phyloP scores from a whole-genome alignment of 2,888 invertebrate species.

The Eubasilissa splendida region DNA sequence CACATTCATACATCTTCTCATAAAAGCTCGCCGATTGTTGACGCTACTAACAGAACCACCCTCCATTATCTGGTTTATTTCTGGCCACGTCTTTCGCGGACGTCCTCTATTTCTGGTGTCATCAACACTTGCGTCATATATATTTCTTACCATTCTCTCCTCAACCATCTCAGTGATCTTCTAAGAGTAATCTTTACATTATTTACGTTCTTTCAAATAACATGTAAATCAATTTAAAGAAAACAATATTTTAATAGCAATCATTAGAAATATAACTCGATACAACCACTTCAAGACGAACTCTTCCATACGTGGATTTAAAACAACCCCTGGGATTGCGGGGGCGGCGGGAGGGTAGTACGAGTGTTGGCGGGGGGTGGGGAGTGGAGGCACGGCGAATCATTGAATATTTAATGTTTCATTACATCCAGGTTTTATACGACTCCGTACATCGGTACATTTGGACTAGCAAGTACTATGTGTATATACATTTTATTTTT shows the following conservation, averaged over 20 bases:
- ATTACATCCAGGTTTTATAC: conserved; percentile 60
- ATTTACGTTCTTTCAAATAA: no score
- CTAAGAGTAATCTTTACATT: no score
- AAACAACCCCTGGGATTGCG: conserved; percentile 20
- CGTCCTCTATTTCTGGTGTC: no score
- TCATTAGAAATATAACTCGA: neutral
- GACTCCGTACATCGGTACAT: conserved; percentile 48
- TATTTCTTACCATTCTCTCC: no score
- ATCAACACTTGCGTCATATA: no score
- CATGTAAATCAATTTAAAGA: neutral
- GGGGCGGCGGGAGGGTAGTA: conserved; percentile 38
- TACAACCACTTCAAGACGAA: conserved; percentile 14
- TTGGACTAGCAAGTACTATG: conserved; percentile 20
- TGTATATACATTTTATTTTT: neutral
- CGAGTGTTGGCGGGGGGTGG: conserved; percentile 44
- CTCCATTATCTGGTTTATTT: no score
- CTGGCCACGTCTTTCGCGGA: no score
- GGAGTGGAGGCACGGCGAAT: conserved; percentile 60
- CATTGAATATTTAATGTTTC: conserved; percentile 64
- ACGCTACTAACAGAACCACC: no score
- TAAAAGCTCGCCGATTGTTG: no score
- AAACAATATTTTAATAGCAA: neutral
- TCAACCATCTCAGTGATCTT: no score
- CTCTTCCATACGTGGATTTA: conserved; percentile 38
- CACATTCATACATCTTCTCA: no score